Conservation (phyloP, 1,140 invertebrate genomes). For the Danaus plexippus region DNA sequence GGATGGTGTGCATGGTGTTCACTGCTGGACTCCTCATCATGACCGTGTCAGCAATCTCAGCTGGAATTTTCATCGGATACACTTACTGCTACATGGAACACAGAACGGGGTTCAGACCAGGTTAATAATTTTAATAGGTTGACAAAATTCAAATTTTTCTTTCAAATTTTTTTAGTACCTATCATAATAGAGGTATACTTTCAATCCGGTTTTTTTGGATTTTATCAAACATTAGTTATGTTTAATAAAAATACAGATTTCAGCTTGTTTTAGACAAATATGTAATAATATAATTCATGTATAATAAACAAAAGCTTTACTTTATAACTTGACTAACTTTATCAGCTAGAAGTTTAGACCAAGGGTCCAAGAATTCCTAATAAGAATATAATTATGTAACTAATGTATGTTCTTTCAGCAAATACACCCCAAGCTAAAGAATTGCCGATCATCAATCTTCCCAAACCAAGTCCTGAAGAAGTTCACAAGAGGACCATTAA, state of each 20-base stretch:
- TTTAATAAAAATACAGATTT: too few species aligned
- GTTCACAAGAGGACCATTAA: conserved; percentile 32
- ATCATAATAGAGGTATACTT: neutral
- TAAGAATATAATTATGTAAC: too few species aligned
- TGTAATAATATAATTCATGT: too few species aligned
- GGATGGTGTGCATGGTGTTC: conserved; percentile 31
- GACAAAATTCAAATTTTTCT: too few species aligned
- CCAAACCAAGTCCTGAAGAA: conserved; percentile 12
- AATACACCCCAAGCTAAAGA: conserved; percentile 28
- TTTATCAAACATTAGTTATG: too few species aligned
- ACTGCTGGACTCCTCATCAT: conserved; percentile 29
- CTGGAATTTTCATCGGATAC: conserved; percentile 48
- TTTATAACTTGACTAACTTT: too few species aligned
- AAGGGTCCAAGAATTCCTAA: too few species aligned
- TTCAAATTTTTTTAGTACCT: neutral
- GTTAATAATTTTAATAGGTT: conserved; percentile 12
- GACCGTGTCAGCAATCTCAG: conserved; percentile 30
- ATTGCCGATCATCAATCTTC: conserved; percentile 24
- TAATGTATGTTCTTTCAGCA: conserved; percentile 11
- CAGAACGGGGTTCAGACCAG: conserved; percentile 25
- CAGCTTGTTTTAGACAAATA: too few species aligned
- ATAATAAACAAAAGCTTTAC: too few species aligned
- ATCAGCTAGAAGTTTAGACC: too few species aligned
- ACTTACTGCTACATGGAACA: conserved; percentile 54
- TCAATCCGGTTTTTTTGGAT: neutral